Percentiles rank a stretch among this genome's conserved stretches.
Conservation (phyloP, 2,888 invertebrate species). For the Tachina fera region DNA sequence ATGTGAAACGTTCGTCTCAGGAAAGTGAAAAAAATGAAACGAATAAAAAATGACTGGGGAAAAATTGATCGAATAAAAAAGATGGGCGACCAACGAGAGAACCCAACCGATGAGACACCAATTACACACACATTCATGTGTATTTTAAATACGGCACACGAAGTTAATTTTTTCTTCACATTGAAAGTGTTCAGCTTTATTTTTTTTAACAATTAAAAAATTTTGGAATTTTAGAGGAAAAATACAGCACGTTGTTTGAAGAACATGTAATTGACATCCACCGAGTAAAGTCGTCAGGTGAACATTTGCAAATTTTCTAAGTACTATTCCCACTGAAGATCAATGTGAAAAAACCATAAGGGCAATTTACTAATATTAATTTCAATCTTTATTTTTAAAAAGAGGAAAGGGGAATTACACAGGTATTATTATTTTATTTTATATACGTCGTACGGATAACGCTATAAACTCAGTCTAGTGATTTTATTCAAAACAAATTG, state of each 20-base stretch:
- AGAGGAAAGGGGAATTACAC: not conserved
- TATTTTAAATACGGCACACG: conserved; percentile 51
- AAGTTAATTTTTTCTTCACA: conserved; percentile 56
- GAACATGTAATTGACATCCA: not conserved
- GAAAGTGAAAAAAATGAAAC: conserved; percentile 73
- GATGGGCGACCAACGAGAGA: conserved; percentile 73
- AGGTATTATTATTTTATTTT: conserved; percentile 10
- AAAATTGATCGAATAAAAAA: conserved; percentile 74
- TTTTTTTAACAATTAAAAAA: conserved; percentile 47
- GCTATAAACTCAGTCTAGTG: not conserved
- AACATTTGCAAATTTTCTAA: conserved; percentile 29
- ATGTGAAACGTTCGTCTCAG: conserved; percentile 78
- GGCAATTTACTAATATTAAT: conserved; percentile 10
- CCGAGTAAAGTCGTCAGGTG: not conserved
- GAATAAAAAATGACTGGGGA: conserved; percentile 76
- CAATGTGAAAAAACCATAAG: conserved; percentile 32
- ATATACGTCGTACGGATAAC: conserved; percentile 17
- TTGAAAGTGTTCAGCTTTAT: conserved; percentile 46
- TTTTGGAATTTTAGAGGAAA: conserved; percentile 35
- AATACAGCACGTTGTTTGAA: conserved; percentile 28
- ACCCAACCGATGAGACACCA: conserved; percentile 70
- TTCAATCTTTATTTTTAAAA: not conserved
- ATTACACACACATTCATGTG: conserved; percentile 34
- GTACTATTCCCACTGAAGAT: conserved; percentile 12
- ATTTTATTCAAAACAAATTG: not conserved